Evolutionary conservation across 2,113 vertebrate species (phyloP), one percentile per base, ranked within the genome.

Genomic region (Labeo catla): DNA sequence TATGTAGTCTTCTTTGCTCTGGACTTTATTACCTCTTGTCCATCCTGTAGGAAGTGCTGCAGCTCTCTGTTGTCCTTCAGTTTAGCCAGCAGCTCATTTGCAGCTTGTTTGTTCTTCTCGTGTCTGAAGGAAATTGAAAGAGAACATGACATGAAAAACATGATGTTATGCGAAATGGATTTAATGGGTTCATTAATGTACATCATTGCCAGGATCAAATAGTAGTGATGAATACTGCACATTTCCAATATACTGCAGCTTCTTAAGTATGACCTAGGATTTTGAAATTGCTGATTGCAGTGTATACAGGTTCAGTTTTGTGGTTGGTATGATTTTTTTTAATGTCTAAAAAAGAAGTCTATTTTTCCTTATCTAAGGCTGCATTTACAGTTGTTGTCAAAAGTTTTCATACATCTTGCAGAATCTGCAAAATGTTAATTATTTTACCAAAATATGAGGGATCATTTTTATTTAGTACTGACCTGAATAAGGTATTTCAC

Each of bases 41-140:
- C 96, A 3, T 99, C 97, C 89, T 99, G 98, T 6, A 99, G 93
- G 94, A 99, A 99, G 68, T 95, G 96, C 90, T 99, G 98, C 52
- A 98, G 95, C 88, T 97, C 97, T 50, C 96, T 93, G 91, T 99
- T 99, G 86, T 99, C 98, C 86, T 96, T 95, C 39, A 99, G 95
- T 65, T 96, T 95, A 2, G 92, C 86, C 89, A 98, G 91, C 45
- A 98, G 92, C 83, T 98, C 96, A 85, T 95, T 96, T 19, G 95
- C 96, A 0, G 91, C 92, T n/a, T 96, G 90, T 68, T 95, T 96
- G 81, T 98, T 98, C 89, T 95, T 96, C 87, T 88, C 88, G 92
- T 98, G 97, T 85, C 98, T 99, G 89, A 0, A 84, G 50, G 3
- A 5, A 70, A 84, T 73, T 0, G 73, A 88, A 11, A 0, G 68